phyloP scores from a whole-genome alignment of 2,113 vertebrate genomes.

The Saccopteryx leptura region DNA sequence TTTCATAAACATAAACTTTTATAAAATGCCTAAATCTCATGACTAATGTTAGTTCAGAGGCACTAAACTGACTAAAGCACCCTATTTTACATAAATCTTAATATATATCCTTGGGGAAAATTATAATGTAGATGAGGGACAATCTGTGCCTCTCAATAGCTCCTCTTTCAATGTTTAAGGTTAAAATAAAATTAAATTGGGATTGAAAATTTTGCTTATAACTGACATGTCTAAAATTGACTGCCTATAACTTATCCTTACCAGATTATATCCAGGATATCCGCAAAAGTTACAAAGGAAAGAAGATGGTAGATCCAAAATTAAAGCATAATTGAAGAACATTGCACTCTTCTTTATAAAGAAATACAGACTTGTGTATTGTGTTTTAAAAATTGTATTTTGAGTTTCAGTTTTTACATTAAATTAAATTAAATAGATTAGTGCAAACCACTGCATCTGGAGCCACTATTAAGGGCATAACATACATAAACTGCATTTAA shows the following conservation, averaged over 20 bases:
- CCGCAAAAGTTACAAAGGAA: neutral
- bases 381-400: slow-evolving; percentile 20
- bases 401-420: slow-evolving; percentile 17
- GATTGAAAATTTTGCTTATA: neutral
- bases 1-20: slow-evolving; percentile 21
- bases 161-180: neutral
- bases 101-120: neutral
- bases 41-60: neutral
- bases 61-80: neutral
- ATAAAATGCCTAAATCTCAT: neutral
- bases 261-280: neutral
- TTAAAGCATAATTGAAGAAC: neutral
- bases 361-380: neutral
- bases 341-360: neutral
- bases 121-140: neutral
- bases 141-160: neutral
- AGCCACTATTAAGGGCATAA: neutral
- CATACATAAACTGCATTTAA: neutral
- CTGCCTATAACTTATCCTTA: neutral
- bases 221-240: neutral
- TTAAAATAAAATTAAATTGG: neutral
- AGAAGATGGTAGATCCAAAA: neutral
- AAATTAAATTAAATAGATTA: slow-evolving; percentile 30
- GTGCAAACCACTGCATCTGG: neutral
- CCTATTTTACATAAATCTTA: slow-evolving; percentile 16